Evolutionary conservation across 2,888 invertebrate species (phyloP), one percentile per base, ranked within the genome.

Genomic region (Mimumesa dahlbomi): DNA sequence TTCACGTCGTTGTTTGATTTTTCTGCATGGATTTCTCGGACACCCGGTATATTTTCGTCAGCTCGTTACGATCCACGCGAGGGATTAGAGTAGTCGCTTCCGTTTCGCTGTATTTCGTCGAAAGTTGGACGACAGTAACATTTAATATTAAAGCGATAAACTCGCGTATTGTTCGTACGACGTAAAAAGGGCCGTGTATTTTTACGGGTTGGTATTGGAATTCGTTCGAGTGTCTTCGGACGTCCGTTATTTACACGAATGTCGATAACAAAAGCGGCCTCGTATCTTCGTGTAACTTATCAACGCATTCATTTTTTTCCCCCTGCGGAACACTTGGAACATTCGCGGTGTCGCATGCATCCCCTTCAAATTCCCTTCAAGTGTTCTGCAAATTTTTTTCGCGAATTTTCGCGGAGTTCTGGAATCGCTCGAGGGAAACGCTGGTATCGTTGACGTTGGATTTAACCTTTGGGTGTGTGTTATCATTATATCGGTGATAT

Each of bases 71-170:
- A 43, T 52, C 34, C 57, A 64, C 56, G 6, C 31, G 18, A 16
- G 18, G 29, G 14, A 25, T 31, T 22, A n/a, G 4, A 13, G 38
- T 29, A 16, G 48, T n/a, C 25, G 16, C 14, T 4, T 19, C 7
- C 38, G n/a, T 43, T n/a, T 16, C 43, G 16, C n/a, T n/a, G n/a
- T n/a, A n/a, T n/a, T n/a, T 2, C 40, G 52, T 56, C 25, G 7
- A 63, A 72, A 63, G 45, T 40, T 19, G 46, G 19, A n/a, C 25
- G 19, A 21, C 42, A 38, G 29, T 53, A 63, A 49, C 65, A 45
- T 63, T 50, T 65, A 67, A 65, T 62, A 62, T 63, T 46, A 56
- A 49, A 49, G 67, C 68, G 54, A 77, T 73, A 70, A 73, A 64
- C 48, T 38, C 45, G 63, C 42, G 50, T 34, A 21, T 31, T 13